A percentile compares a stretch with the other conserved stretches of the same genome.
Conservation (phyloP, 1,140 invertebrate genomes). For the Homarus americanus region DNA sequence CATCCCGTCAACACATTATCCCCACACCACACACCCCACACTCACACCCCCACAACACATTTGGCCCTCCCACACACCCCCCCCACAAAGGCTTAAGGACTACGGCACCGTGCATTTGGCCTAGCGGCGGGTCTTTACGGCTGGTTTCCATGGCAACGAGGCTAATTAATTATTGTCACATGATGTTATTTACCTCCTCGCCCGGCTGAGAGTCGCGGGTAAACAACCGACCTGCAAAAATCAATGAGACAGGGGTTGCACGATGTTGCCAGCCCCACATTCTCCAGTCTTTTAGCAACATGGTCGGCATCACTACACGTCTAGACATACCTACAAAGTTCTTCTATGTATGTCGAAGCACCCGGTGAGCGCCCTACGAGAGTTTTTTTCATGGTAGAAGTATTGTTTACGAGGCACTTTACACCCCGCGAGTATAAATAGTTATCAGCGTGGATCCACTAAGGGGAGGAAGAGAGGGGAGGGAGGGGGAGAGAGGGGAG, state of each 20-base stretch:
- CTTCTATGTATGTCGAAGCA: too few species aligned
- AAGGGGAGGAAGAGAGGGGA: background rate
- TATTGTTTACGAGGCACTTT: background rate
- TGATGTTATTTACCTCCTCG: slow-evolving; percentile 73
- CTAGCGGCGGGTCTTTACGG: slow-evolving; percentile 61
- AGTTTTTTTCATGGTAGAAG: background rate
- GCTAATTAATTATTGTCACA: slow-evolving; percentile 75
- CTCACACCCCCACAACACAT: slow-evolving; percentile 9
- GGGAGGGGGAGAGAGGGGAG: background rate
- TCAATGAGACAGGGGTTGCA: slow-evolving; percentile 69
- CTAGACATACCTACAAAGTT: background rate
- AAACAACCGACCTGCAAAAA: slow-evolving; percentile 74
- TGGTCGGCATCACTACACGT: background rate
- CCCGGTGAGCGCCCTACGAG: background rate
- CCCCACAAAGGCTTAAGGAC: slow-evolving; percentile 31
- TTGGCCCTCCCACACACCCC: background rate
- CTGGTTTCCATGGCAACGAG: slow-evolving; percentile 70
- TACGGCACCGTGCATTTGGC: slow-evolving; percentile 26
- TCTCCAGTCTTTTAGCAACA: slow-evolving; percentile 1
- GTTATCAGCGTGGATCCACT: slow-evolving; percentile 13
- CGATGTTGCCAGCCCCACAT: slow-evolving; percentile 30
- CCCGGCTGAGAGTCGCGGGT: slow-evolving; percentile 67
- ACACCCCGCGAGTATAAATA: background rate
- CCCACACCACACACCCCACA: background rate
- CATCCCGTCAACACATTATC: background rate